phyloP scores from a whole-genome alignment of 1,140 invertebrate species.

The Ganaspis sp. region DNA sequence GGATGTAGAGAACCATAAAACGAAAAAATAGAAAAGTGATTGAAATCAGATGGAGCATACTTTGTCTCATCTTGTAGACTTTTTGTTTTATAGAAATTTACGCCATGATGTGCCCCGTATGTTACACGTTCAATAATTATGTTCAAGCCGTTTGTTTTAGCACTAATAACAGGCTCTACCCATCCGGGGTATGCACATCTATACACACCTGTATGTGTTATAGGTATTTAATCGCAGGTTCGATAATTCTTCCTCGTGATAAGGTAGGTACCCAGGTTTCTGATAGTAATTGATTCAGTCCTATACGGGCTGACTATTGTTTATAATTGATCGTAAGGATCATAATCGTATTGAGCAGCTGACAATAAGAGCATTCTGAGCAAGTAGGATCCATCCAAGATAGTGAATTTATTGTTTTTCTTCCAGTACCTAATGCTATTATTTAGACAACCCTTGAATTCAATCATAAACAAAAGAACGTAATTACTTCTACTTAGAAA shows the following conservation, averaged over 20 bases:
- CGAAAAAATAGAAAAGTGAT: too few relatives aligned
- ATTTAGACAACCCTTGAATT: neutral
- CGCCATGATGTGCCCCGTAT: constrained; percentile 42
- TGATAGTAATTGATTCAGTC: constrained; percentile 54
- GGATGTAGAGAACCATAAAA: too few relatives aligned
- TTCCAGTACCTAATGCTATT: neutral
- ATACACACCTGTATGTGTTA: constrained; percentile 36
- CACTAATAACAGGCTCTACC: constrained; percentile 53
- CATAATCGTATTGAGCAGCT: constrained; percentile 6
- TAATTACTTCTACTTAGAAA: too few relatives aligned
- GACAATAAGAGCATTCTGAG: neutral
- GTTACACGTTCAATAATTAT: constrained; percentile 60
- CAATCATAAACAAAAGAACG: too few relatives aligned
- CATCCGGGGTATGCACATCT: neutral
- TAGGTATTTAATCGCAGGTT: constrained; percentile 55
- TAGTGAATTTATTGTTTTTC: neutral
- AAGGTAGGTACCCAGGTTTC: constrained; percentile 39
- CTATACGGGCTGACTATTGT: constrained; percentile 41
- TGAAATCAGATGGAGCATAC: too few relatives aligned
- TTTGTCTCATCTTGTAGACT: too few relatives aligned
- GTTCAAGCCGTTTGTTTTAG: constrained; percentile 60
- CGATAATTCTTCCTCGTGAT: constrained; percentile 46
- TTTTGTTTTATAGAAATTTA: constrained; percentile 57
- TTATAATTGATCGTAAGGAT: constrained; percentile 53
- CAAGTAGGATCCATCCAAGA: neutral